Conservation (phyloP, 2,888 invertebrate species). For the Bimastos eiseni region DNA sequence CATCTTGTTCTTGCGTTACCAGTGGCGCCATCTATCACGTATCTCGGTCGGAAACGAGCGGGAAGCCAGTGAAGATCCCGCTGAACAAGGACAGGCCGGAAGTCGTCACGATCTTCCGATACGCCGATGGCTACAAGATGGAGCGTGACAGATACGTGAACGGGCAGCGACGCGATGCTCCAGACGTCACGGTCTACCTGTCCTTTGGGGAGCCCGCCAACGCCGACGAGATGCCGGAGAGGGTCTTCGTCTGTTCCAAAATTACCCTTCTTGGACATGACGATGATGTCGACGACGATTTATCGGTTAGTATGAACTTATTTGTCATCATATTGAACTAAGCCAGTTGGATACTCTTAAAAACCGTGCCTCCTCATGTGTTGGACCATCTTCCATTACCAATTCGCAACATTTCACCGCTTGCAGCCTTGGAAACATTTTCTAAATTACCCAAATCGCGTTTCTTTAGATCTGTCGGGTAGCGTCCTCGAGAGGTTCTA, state of each 20-base stretch:
- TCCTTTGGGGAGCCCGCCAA: neutral
- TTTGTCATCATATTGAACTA: neutral
- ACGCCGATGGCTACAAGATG: neutral
- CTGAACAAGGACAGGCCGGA: neutral
- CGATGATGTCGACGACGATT: neutral
- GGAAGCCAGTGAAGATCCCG: neutral
- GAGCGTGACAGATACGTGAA: neutral
- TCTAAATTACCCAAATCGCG: too few species aligned
- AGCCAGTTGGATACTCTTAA: too few species aligned
- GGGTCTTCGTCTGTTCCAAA: neutral
- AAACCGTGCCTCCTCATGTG: too few species aligned
- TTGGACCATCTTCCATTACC: too few species aligned
- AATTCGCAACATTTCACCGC: too few species aligned
- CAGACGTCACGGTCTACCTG: neutral
- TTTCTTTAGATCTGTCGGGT: too few species aligned
- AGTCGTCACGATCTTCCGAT: neutral
- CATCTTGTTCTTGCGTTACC: neutral
- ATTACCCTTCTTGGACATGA: neutral
- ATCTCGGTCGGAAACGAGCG: neutral
- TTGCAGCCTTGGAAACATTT: too few species aligned
- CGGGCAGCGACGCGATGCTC: neutral
- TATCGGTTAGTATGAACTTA: neutral
- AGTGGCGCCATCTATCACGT: constrained; percentile 21
- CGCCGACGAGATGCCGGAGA: neutral
- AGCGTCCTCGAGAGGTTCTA: too few species aligned